Evolutionary conservation across 2,888 invertebrate species (phyloP).

Genomic region (Yponomeuta cagnagella): DNA sequence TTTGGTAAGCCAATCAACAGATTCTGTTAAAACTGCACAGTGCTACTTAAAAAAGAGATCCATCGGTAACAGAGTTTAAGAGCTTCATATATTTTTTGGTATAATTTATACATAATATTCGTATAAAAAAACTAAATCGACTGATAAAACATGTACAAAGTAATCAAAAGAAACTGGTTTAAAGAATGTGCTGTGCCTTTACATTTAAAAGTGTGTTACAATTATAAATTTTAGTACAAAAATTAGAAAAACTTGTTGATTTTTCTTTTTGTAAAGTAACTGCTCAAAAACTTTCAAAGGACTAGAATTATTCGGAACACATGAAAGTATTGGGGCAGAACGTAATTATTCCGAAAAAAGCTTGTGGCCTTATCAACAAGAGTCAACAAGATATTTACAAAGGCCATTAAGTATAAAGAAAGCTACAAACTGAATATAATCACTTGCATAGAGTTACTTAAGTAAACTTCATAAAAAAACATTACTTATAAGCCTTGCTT

Average conservation of each 20-base stretch:
- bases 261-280: conserved; percentile 16
- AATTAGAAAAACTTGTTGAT: neutral
- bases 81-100: conserved; percentile 71
- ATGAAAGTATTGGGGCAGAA: conserved; percentile 25
- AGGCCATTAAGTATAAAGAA: conserved; percentile 47
- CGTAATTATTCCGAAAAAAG: conserved; percentile 29
- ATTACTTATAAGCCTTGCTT: conserved; percentile 11
- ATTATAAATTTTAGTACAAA: neutral
- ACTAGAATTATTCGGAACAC: conserved; percentile 63
- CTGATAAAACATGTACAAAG: conserved; percentile 9
- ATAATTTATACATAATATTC: conserved; percentile 57
- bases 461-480: conserved; percentile 13
- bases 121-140: conserved; percentile 32
- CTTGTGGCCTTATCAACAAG: conserved; percentile 40
- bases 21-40: conserved; percentile 12
- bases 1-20: conserved; percentile 55
- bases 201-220: neutral
- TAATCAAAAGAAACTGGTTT: neutral
- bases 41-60: conserved; percentile 62
- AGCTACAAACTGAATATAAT: conserved; percentile 16
- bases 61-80: conserved; percentile 72
- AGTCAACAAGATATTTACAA: conserved; percentile 59
- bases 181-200: neutral
- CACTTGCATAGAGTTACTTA: neutral
- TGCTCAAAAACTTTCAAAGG: conserved; percentile 42